A percentile compares a stretch with the other conserved stretches of the same genome.
Conservation (phyloP, 2,797 vertebrate genomes). For the Gallinago stenura region DNA sequence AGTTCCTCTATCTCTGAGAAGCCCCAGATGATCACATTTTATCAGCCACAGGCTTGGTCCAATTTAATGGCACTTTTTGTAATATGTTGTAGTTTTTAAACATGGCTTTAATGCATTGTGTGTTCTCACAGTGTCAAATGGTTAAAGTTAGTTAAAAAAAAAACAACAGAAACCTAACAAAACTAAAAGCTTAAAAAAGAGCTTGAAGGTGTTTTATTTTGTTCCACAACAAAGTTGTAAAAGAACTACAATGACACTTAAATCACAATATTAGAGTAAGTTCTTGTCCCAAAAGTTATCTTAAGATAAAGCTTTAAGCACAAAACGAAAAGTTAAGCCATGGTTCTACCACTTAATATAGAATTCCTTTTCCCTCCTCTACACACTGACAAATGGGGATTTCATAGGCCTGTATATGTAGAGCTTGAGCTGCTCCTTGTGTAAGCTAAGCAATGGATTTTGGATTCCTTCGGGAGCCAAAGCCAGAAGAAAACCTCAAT, state of each 20-base stretch:
- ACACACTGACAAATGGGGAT: not conserved
- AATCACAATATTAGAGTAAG: not conserved
- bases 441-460: not conserved
- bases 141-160: not conserved
- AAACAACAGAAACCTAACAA: not conserved
- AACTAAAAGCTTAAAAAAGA: not conserved
- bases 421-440: not conserved
- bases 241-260: not conserved
- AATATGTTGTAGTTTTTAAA: not conserved
- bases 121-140: not conserved
- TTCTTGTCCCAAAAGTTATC: not conserved
- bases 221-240: not conserved
- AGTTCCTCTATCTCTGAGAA: not conserved
- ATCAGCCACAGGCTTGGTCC: not conserved
- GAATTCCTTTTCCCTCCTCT: not conserved
- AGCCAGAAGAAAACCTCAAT: not conserved
- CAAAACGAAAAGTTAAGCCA: not conserved
- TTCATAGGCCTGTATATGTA: not conserved
- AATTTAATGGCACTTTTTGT: not conserved
- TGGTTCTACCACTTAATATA: not conserved
- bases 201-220: not conserved
- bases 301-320: not conserved
- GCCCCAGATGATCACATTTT: not conserved
- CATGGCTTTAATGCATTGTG: not conserved
- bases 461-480: not conserved